Evolutionary conservation across 1,140 invertebrate genomes (phyloP).

Genomic region (Goniozus legneri): DNA sequence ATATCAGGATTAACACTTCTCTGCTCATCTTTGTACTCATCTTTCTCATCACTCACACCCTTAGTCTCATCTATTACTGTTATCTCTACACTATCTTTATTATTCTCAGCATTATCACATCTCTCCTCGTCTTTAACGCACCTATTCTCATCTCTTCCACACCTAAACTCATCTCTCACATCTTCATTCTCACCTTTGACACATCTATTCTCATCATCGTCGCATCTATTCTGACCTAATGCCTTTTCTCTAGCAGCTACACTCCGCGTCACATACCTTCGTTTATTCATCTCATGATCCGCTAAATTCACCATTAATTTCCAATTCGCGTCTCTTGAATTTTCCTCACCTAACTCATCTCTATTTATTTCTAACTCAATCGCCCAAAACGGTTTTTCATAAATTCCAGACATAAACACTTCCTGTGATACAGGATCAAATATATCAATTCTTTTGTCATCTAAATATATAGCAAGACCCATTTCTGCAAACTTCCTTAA

Average conservation of each 20-base stretch:
- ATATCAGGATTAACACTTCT: no score
- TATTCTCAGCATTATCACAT: not conserved
- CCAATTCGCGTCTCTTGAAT: not conserved
- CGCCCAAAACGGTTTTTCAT: constrained; percentile 15
- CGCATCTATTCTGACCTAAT: not conserved
- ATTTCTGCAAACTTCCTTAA: constrained; percentile 18
- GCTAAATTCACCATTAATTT: constrained; percentile 6
- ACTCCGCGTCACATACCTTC: not conserved
- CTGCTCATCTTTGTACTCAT: not conserved
- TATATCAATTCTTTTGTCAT: constrained; percentile 14
- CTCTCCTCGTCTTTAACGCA: not conserved
- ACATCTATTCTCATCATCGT: not conserved
- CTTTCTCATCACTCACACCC: not conserved
- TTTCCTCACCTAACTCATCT: not conserved
- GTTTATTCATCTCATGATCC: not conserved
- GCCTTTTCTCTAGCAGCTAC: not conserved
- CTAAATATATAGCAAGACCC: constrained; percentile 13
- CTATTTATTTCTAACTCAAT: constrained; percentile 12
- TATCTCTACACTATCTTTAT: not conserved
- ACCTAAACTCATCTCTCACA: not conserved
- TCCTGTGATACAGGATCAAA: constrained; percentile 16
- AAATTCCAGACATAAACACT: constrained; percentile 14
- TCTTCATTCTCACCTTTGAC: not conserved
- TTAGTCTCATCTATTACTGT: not conserved
- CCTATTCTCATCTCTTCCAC: not conserved